These are phyloP conservation scores for Stegastes partitus DNA, from an alignment of 2,113 vertebrate species.

Conservation along the genomic window DNA sequence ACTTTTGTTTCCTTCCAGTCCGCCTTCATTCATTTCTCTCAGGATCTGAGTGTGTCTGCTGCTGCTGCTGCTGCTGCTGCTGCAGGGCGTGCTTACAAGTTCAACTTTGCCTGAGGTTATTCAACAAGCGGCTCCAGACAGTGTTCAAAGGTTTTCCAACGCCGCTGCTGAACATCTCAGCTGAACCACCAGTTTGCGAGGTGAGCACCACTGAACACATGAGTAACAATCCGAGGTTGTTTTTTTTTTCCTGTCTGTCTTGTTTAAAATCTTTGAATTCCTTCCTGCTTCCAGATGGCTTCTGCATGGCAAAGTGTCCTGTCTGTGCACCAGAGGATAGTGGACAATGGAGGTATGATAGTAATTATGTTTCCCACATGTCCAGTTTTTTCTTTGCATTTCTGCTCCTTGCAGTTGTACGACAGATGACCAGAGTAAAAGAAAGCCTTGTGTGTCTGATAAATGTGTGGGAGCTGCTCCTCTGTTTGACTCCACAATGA, in stretches of 20 bases:
- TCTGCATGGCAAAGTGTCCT: slow-evolving; percentile 73
- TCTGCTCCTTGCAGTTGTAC: neutral
- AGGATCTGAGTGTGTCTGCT: too few species aligned
- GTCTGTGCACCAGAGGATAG: slow-evolving; percentile 70
- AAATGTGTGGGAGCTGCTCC: slow-evolving; percentile 23
- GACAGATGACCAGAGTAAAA: neutral
- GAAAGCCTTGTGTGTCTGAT: neutral
- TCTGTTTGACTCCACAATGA: slow-evolving; percentile 34
- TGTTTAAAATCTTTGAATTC: neutral
- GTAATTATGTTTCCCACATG: too few species aligned
- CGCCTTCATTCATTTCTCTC: neutral
- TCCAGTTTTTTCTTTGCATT: neutral
- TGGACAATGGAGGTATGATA: slow-evolving; percentile 83
- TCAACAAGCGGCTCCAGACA: neutral
- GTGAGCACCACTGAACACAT: neutral
- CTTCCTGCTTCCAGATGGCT: slow-evolving; percentile 67
- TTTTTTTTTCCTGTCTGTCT: neutral
- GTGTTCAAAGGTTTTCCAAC: slow-evolving; percentile 21
- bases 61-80: neutral
- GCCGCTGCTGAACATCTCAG: rapidly evolving
- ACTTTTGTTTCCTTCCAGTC: neutral
- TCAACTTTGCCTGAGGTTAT: neutral
- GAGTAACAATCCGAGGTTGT: neutral
- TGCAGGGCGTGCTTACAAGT: neutral
- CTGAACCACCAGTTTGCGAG: too few species aligned